These are phyloP conservation scores for Moxostoma hubbsi DNA, from an alignment of 2,797 vertebrate genomes.

Conservation along the genomic window DNA sequence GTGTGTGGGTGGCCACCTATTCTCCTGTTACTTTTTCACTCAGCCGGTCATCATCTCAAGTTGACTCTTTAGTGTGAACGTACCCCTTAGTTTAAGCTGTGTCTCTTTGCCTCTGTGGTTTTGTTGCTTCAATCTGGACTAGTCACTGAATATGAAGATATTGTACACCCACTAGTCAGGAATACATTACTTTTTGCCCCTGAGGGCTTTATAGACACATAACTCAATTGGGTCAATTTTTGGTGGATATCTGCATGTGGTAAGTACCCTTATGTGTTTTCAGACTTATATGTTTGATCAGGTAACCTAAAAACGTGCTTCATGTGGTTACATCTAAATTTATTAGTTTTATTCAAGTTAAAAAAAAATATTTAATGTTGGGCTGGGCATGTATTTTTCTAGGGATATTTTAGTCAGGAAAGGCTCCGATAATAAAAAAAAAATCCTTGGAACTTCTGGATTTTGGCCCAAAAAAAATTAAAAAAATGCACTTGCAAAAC, in stretches of 20 bases:
- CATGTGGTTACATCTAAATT: too few relatives aligned
- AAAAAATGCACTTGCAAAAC: too few relatives aligned
- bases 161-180: conserved; percentile 47
- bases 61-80: conserved; percentile 70
- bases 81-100: conserved; percentile 40
- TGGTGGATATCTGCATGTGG: conserved; percentile 62
- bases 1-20: conserved; percentile 6
- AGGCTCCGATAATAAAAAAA: not conserved
- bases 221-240: conserved; percentile 30
- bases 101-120: conserved; percentile 30
- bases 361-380: not conserved
- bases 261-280: conserved; percentile 67
- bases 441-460: too few relatives aligned
- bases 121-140: conserved; percentile 24
- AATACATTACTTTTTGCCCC: conserved; percentile 45
- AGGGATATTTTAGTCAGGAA: not conserved
- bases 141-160: conserved; percentile 61
- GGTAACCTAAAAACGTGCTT: too few relatives aligned
- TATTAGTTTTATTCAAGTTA: too few relatives aligned
- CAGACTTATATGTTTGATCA: not conserved
- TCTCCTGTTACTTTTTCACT: conserved; percentile 46
- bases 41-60: conserved; percentile 62
- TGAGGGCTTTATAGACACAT: conserved; percentile 2
- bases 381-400: not conserved
- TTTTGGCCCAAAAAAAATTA: too few relatives aligned